Base-by-base conservation (phyloP, 2,113 vertebrate species). In the Platysternon megacephalum region DNA sequence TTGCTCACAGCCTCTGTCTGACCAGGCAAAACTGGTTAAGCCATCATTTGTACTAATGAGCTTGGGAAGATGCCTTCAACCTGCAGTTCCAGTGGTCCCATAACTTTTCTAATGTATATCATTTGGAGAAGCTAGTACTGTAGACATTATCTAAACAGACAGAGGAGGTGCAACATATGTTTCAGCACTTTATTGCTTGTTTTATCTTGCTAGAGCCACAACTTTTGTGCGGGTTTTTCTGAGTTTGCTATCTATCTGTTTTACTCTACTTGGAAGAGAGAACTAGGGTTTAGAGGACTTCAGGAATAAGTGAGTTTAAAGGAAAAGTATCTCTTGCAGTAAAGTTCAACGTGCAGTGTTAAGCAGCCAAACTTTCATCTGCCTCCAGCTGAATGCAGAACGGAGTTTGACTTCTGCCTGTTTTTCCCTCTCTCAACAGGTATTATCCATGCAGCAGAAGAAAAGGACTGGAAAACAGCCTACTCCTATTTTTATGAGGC, bases 401-500 rank as follows among this genome's bases (percentile, higher is more conserved):
- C 32, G 4, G 68, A 4, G 56, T 16, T 42, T 94, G 81, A 48
- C 53, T 79, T 68, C 72, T 72, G 48, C 90, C 80, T 95, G 83
- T 93, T 81, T 79, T 46, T 85, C 79, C 79, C 61, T 89, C 53
- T 68, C 46, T 93, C 84, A 26, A 6, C 97, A 99, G 99, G 99
- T 96, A 99, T 99, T 98, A 99, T 99, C 98, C 99, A 99, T 2
- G 99, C 99, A 86, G 99, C 99, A 28, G 99, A 99, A 97, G 99
- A 99, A 97, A 99, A 99, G 98, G 99, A 99, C 97, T 99, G 99
- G 99, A 99, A 99, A 98, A 99, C 99, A 4, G 99, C 99, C 14
- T 99, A 99, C 94, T 99, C 99, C 21, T 99, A 99, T 98, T 99
- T 99, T 97, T 99, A 99, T 1, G 99, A 99, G 98, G 99, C 99